Base-by-base conservation (phyloP, 2,797 vertebrate species). In the Naso thynnoides region DNA sequence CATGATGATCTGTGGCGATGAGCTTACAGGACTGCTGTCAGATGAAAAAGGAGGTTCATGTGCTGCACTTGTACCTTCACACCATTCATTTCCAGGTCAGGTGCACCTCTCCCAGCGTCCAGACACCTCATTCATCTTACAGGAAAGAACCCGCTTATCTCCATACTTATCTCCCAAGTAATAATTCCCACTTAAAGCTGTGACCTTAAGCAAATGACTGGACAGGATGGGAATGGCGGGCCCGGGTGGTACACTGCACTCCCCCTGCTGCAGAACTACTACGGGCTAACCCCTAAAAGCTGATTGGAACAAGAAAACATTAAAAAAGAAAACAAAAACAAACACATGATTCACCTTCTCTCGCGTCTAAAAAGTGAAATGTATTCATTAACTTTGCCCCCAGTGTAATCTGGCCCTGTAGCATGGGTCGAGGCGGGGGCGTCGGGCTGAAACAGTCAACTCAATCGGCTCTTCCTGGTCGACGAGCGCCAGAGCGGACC, bases 121-220 rank as follows among this genome's bases (percentile, higher is more conserved):
- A 81, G 80, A 89, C 93, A 94, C 92, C 91, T 93, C 92, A 94
- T 94, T 86, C 71, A 89, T 94, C 93, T 90, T 82, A 33, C 70
- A 59, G 72, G 81, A 83, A 78, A 82, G 76, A 77, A 87, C 76
- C 59, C 29, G 63, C 89, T 93, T 93, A 91, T 94, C 92, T 92
- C 83, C 68, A 84, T 78, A 80, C 91, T 94, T 93, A 93, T 95
- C 93, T 93, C 79, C 44, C 61, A 27, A 84, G 91, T 81, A 88
- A 94, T 95, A 93, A 93, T 90, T 94, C 92, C 90, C 79, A 91
- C 89, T 94, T 93, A 91, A 89, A 88, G 84, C 83, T 66, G 70
- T 72, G 71, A 86, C 88, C 83, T 67, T 13, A 8, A 86, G 90
- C 82, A 89, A 90, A 91, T 82, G 83, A 88, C 83, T 83, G 75